Conservation (phyloP, 2,888 invertebrate genomes). For the Siphonodentalium dalli region DNA sequence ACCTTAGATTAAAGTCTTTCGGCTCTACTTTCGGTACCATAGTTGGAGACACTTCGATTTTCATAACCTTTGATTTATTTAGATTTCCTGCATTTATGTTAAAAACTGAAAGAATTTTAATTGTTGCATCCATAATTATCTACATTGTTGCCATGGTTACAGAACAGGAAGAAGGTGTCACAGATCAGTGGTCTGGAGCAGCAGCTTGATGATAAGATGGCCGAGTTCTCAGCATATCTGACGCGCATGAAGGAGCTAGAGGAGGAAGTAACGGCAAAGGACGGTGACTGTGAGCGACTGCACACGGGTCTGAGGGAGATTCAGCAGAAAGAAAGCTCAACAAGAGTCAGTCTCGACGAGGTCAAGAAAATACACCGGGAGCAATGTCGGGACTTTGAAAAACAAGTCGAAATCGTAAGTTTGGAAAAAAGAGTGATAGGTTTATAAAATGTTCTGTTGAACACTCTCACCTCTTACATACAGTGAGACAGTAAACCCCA, state of each 20-base stretch:
- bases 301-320: slow-evolving; percentile 38
- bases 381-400: slow-evolving; percentile 49
- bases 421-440: too few relatives aligned
- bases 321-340: slow-evolving; percentile 21
- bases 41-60: not conserved
- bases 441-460: too few relatives aligned
- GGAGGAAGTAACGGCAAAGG: slow-evolving; percentile 34
- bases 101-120: too few relatives aligned
- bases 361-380: slow-evolving; percentile 41
- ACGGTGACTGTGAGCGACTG: slow-evolving; percentile 31
- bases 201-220: slow-evolving; percentile 47
- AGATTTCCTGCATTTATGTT: not conserved
- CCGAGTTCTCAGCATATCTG: slow-evolving; percentile 40
- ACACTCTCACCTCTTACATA: not conserved
- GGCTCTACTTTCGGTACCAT: too few relatives aligned
- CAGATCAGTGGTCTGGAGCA: slow-evolving; percentile 41
- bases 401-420: slow-evolving; percentile 53
- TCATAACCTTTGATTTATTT: not conserved
- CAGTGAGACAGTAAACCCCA: too few relatives aligned
- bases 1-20: too few relatives aligned
- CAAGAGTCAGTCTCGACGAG: slow-evolving; percentile 30
- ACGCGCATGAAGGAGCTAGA: slow-evolving; percentile 40
- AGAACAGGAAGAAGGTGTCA: slow-evolving; percentile 48
- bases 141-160: too few relatives aligned
- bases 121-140: too few relatives aligned